Conservation (phyloP, 1,140 invertebrate genomes). For the Rhagoletis pomonella region DNA sequence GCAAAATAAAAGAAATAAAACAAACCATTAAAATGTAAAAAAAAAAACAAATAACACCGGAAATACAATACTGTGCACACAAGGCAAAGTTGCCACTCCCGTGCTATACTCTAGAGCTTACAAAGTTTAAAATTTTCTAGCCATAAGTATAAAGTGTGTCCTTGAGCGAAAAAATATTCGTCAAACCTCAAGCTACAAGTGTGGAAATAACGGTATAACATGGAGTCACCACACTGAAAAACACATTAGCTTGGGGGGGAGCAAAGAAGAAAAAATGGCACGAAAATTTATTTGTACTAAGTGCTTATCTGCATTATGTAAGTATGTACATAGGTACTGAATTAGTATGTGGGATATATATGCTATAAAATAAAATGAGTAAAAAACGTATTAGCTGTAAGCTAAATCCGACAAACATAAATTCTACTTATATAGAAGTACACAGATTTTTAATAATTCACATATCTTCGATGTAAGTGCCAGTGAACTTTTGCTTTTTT, state of each 20-base stretch:
- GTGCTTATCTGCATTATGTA: not conserved
- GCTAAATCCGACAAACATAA: not conserved
- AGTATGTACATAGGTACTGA: not conserved
- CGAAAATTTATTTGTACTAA: not conserved
- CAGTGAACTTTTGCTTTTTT: not conserved
- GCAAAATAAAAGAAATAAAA: not conserved
- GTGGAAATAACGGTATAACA: not conserved
- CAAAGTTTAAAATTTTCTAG: not conserved
- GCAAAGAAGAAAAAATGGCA: not conserved
- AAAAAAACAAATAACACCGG: not conserved
- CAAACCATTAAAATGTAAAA: not conserved
- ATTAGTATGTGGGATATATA: not conserved
- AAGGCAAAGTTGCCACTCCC: too few species aligned
- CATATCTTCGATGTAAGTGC: too few species aligned
- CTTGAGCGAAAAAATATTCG: constrained; percentile 35
- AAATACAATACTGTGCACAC: too few species aligned
- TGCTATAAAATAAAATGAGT: too few species aligned
- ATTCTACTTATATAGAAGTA: too few species aligned
- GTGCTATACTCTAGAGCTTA: too few species aligned
- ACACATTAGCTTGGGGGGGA: not conserved
- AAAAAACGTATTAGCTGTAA: not conserved
- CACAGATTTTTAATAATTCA: not conserved
- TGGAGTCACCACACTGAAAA: not conserved
- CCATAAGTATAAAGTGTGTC: not conserved
- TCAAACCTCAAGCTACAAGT: constrained; percentile 23